Percentiles rank a stretch among this genome's conserved stretches.
Evolutionary conservation across 2,888 invertebrate genomes (phyloP).

Genomic region (Amiota mariae): DNA sequence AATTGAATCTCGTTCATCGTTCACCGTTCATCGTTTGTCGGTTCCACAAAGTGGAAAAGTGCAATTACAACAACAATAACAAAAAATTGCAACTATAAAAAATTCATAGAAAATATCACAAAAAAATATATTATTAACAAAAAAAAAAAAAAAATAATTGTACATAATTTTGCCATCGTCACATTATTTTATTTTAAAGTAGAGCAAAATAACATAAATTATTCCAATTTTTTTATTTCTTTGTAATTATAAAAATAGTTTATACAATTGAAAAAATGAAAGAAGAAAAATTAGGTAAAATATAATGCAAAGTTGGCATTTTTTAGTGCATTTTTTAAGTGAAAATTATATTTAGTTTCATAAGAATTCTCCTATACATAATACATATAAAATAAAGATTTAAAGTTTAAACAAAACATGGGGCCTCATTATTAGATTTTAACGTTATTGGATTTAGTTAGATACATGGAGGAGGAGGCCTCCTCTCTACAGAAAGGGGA

Average conservation of each 20-base stretch:
- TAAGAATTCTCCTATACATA: background rate
- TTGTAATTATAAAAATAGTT: conserved; percentile 7
- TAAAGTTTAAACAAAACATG: background rate
- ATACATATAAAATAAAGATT: background rate
- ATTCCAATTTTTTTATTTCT: background rate
- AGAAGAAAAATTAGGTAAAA: background rate
- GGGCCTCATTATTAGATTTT: background rate
- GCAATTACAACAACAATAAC: conserved; percentile 1
- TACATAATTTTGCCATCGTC: conserved; percentile 17
- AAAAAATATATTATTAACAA: conserved; percentile 1
- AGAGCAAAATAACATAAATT: conserved; percentile 15
- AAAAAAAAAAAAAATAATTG: too few relatives aligned
- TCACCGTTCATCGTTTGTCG: too few relatives aligned
- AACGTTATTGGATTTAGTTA: too few relatives aligned
- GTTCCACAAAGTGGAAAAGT: background rate
- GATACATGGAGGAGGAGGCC: too few relatives aligned
- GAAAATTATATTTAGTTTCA: background rate
- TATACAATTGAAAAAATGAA: background rate
- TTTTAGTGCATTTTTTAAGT: background rate
- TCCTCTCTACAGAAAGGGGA: background rate
- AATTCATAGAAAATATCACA: background rate
- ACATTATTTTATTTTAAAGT: conserved; percentile 17
- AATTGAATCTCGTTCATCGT: conserved; percentile 19
- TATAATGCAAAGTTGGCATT: background rate
- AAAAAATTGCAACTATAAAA: background rate